These are phyloP conservation scores for Euura saliciscinereae DNA, from an alignment of 1,140 invertebrate species.

Conservation along the genomic window DNA sequence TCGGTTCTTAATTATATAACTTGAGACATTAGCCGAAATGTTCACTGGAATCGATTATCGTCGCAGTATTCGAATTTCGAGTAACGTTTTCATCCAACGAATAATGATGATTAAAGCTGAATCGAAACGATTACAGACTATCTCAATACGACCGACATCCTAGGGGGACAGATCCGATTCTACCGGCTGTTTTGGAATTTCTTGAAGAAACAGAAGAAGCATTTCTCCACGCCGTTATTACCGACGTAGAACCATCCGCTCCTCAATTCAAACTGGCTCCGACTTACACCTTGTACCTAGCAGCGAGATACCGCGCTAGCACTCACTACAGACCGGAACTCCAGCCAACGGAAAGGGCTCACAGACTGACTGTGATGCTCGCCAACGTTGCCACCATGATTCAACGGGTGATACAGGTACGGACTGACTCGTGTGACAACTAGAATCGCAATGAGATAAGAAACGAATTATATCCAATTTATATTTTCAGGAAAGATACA, in stretches of 20 bases:
- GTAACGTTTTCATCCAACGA: neutral
- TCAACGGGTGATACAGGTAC: slow-evolving; percentile 80
- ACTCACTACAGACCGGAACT: slow-evolving; percentile 92
- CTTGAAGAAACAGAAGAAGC: slow-evolving; percentile 92
- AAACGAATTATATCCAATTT: slow-evolving; percentile 14
- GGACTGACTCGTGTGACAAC: slow-evolving; percentile 13
- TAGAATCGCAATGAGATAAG: neutral
- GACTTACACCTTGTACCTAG: slow-evolving; percentile 94
- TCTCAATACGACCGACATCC: slow-evolving; percentile 63
- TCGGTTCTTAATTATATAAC: no score
- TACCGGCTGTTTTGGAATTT: slow-evolving; percentile 94
- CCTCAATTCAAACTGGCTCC: slow-evolving; percentile 89
- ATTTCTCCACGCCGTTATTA: slow-evolving; percentile 86
- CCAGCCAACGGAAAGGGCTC: slow-evolving; percentile 87
- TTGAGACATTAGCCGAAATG: no score
- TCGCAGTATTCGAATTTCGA: neutral
- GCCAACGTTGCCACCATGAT: slow-evolving; percentile 89
- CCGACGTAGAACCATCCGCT: slow-evolving; percentile 83
- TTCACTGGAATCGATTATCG: no score
- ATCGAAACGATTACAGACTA: slow-evolving; percentile 43
- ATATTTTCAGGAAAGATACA: slow-evolving; percentile 73
- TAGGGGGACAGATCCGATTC: slow-evolving; percentile 83
- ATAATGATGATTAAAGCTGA: neutral
- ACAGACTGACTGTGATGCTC: slow-evolving; percentile 85
- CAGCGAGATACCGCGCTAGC: slow-evolving; percentile 88